These are phyloP conservation scores for Lophius americanus DNA, from an alignment of 2,797 vertebrate species.

Conservation along the genomic window DNA sequence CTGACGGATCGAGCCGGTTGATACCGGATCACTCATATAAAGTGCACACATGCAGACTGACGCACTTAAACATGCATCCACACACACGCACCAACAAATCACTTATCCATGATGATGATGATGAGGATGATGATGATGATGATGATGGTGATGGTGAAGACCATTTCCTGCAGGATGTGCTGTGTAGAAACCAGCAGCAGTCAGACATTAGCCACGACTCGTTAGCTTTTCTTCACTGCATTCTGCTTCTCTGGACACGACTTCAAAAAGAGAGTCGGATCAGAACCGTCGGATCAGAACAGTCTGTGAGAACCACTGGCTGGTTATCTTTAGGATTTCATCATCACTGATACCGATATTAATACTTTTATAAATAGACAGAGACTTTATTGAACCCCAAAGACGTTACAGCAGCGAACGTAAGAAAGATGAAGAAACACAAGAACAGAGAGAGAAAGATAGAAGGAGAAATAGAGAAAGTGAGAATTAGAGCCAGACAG, in stretches of 20 bases:
- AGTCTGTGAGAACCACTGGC: background rate
- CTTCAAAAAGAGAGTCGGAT: slow-evolving; percentile 5
- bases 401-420: no score
- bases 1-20: slow-evolving; percentile 27
- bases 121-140: background rate
- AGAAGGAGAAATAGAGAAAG: no score
- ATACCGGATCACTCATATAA: slow-evolving; percentile 9
- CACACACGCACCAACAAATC: slow-evolving; percentile 25
- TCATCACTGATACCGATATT: no score
- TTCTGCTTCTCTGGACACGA: slow-evolving; percentile 23
- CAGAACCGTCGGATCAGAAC: background rate
- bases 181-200: slow-evolving; percentile 8
- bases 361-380: no score
- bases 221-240: slow-evolving; percentile 12
- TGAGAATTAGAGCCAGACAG: no score
- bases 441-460: no score
- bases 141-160: slow-evolving; percentile 17
- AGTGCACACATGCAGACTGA: background rate
- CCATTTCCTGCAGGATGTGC: slow-evolving; percentile 58
- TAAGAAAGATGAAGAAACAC: no score
- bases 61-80: slow-evolving; percentile 9
- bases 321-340: no score
- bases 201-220: slow-evolving; percentile 32
- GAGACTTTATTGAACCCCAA: no score
- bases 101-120: slow-evolving; percentile 25